Conservation (phyloP, 2,888 invertebrate genomes). For the Zonitis immaculata region DNA sequence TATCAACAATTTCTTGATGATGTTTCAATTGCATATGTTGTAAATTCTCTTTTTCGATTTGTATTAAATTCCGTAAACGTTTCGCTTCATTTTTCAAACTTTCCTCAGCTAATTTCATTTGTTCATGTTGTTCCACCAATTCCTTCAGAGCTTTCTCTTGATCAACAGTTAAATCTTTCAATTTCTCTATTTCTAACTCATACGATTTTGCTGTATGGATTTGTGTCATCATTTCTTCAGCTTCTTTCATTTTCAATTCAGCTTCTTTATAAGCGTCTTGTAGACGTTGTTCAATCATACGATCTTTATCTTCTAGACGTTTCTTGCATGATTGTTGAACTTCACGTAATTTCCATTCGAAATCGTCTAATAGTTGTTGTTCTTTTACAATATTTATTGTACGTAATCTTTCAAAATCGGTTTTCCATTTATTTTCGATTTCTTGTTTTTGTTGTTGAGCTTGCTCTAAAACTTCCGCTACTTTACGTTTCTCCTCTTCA, state of each 20-base stretch:
- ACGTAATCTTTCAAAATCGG: constrained; percentile 64
- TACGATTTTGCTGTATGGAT: constrained; percentile 50
- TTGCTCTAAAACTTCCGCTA: constrained; percentile 58
- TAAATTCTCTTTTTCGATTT: constrained; percentile 47
- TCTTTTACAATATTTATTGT: constrained; percentile 67
- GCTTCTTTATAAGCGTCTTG: constrained; percentile 46
- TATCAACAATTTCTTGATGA: constrained; percentile 47
- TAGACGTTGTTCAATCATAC: constrained; percentile 53
- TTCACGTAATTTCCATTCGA: constrained; percentile 79
- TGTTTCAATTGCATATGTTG: constrained; percentile 45
- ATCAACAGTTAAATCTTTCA: constrained; percentile 56
- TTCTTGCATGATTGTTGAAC: constrained; percentile 66
- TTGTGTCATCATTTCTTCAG: constrained; percentile 45
- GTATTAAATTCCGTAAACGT: constrained; percentile 41
- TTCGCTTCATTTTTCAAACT: constrained; percentile 53
- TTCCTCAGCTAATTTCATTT: constrained; percentile 54
- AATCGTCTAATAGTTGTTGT: constrained; percentile 70
- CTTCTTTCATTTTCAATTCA: constrained; percentile 43
- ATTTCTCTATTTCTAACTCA: constrained; percentile 55
- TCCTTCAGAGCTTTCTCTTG: constrained; percentile 57
- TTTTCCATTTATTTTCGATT: constrained; percentile 58
- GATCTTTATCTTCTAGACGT: constrained; percentile 58
- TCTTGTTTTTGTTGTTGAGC: constrained; percentile 58
- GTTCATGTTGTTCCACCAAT: constrained; percentile 55
- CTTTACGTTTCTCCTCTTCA: constrained; percentile 52